Conservation (phyloP, 2,888 invertebrate species). For the Drosophila limbata region DNA sequence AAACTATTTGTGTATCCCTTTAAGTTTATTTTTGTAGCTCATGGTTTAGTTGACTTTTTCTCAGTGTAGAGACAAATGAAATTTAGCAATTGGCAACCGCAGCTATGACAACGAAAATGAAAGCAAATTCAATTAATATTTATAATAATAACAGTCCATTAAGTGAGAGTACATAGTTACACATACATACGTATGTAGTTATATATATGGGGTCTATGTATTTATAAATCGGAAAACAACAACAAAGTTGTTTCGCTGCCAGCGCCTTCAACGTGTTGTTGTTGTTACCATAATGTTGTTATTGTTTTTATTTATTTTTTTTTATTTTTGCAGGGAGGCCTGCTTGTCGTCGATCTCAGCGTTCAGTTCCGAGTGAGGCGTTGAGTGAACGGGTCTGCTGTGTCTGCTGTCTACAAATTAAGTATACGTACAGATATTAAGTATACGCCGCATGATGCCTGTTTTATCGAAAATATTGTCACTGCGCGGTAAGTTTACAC, state of each 20-base stretch:
- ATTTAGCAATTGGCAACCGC: conserved; percentile 25
- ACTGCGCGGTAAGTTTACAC: conserved; percentile 38
- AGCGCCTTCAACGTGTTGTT: conserved; percentile 17
- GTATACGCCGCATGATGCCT: conserved; percentile 50
- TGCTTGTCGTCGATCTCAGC: conserved; percentile 19
- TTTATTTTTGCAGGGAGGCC: conserved; percentile 25
- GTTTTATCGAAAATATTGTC: conserved; percentile 54
- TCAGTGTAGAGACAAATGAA: conserved; percentile 22
- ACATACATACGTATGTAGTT: no score
- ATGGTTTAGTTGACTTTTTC: conserved; percentile 8
- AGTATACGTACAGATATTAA: conserved; percentile 24
- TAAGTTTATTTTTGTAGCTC: not conserved
- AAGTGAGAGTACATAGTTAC: conserved; percentile 5
- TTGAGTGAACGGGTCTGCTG: conserved; percentile 28
- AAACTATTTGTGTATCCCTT: not conserved
- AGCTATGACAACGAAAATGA: conserved; percentile 68
- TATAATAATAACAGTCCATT: conserved; percentile 38
- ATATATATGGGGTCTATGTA: conserved; percentile 32
- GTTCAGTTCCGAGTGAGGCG: conserved; percentile 58
- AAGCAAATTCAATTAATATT: conserved; percentile 70
- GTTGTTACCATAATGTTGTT: conserved; percentile 26
- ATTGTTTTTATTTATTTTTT: not conserved
- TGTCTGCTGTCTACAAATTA: conserved; percentile 14
- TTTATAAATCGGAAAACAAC: conserved; percentile 59
- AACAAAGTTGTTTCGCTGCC: conserved; percentile 23